Conservation (phyloP, 2,888 invertebrate genomes). For the Drosophila melanosoma region DNA sequence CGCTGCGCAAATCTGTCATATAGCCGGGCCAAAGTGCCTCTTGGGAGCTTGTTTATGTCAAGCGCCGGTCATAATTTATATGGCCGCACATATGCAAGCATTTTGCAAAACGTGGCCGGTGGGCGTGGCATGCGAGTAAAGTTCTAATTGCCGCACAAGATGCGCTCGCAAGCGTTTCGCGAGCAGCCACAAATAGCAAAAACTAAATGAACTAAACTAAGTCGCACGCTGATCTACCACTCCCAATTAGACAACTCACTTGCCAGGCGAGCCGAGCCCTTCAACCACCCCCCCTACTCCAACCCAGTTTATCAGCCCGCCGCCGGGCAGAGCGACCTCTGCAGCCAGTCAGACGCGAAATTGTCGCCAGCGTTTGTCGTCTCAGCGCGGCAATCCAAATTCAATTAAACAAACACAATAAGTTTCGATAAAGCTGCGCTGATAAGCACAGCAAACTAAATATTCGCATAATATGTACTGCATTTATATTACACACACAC, state of each 20-base stretch:
- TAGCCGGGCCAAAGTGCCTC: slow-evolving; percentile 83
- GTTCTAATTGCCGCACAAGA: slow-evolving; percentile 73
- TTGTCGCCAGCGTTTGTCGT: slow-evolving; percentile 63
- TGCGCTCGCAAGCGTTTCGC: slow-evolving; percentile 1
- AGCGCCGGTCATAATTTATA: slow-evolving; percentile 82
- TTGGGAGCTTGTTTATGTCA: slow-evolving; percentile 85
- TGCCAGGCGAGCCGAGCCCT: slow-evolving; percentile 9
- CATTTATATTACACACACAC: slow-evolving; percentile 16
- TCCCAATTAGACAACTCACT: slow-evolving; percentile 71
- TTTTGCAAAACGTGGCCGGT: slow-evolving; percentile 25
- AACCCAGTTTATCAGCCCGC: slow-evolving; percentile 57
- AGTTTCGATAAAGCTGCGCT: slow-evolving; percentile 83
- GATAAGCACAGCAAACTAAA: slow-evolving; percentile 83
- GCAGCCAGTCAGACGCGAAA: slow-evolving; percentile 72
- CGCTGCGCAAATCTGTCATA: slow-evolving; percentile 84
- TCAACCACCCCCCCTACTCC: slow-evolving; percentile 1
- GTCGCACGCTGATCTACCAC: slow-evolving; percentile 73
- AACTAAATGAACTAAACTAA: slow-evolving; percentile 78
- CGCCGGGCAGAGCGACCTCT: slow-evolving; percentile 27
- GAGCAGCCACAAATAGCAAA: slow-evolving; percentile 44
- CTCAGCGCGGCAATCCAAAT: slow-evolving; percentile 79
- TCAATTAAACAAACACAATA: slow-evolving; percentile 85
- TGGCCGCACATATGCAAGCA: slow-evolving; percentile 64
- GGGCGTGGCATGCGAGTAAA: slow-evolving; percentile 72
- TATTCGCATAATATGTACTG: slow-evolving; percentile 77